Base-by-base conservation (phyloP, 2,113 vertebrate species). In the Gyps fulvus region DNA sequence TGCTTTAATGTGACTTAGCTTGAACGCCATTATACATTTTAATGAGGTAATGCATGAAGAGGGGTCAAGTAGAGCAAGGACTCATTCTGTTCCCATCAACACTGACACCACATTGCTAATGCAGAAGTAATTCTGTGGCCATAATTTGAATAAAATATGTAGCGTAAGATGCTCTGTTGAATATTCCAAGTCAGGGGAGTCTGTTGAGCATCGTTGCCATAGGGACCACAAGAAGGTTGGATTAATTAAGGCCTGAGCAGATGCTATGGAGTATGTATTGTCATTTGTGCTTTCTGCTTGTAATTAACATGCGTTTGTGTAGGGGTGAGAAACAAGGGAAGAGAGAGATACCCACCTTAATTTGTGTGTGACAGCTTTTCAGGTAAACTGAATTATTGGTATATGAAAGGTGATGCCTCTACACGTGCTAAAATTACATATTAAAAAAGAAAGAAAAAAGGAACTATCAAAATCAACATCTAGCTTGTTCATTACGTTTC, bases 221-320 rank as follows among this genome's bases (percentile, higher is more conserved):
- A 95, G 98, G 86, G 65, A 98, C 83, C 0, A 5, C 1, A 1
- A 45, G 91, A 97, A 76, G 81, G 82, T 83, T 98, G 96, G 93
- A 98, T 98, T 98, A 98, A 98, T 98, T 98, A 98, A 97, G 92
- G 69, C 59, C 82, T 34, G 69, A 97, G 85, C 98, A 98, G 98
- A 98, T 98, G 98, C 95, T 97, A 71, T 92, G 92, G 92, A 97
- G 90, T 95, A 74, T 95, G 92, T 90, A 81, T 77, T 95, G 82
- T 76, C 66, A 85, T 93, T 97, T 97, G 80, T 88, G 55, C 77
- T 95, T 97, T 96, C 97, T 97, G 80, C 76, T 97, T 95, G 84
- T 96, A 96, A 98, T 98, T 97, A 97, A 93, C 5, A 2, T 86
- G 77, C 3, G 8, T 21, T 26, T 58, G 25, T 13, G 5, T 14